Conservation (phyloP, 1,140 invertebrate genomes). For the Drepana arcuata region DNA sequence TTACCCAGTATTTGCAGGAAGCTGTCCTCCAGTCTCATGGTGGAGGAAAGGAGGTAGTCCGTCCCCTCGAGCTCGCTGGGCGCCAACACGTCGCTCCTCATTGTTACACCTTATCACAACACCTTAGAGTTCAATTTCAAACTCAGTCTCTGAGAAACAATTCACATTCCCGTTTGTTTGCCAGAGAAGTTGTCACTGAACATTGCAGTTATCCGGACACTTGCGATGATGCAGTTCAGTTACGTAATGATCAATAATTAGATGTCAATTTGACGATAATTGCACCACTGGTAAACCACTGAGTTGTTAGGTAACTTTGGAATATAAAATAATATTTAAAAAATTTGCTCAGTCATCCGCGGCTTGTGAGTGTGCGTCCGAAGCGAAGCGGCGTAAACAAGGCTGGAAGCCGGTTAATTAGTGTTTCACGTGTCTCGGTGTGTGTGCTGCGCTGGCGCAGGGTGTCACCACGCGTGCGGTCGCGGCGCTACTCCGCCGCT, state of each 20-base stretch:
- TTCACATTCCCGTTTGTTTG: no score
- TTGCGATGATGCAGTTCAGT: no score
- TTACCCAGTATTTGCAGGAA: slow-evolving; percentile 74
- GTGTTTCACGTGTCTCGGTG: slow-evolving; percentile 25
- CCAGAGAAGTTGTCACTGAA: no score
- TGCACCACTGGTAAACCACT: no score
- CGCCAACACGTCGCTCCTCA: slow-evolving; percentile 66
- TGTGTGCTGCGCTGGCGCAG: slow-evolving; percentile 12
- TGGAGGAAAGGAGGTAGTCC: slow-evolving; percentile 74
- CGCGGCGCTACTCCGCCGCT: slow-evolving; percentile 15
- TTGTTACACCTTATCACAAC: slow-evolving; percentile 37
- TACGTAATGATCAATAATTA: no score
- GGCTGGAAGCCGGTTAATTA: slow-evolving; percentile 25
- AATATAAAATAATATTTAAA: no score
- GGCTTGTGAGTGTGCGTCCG: neutral
- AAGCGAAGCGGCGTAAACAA: slow-evolving; percentile 28
- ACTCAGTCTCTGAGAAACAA: slow-evolving; percentile 7
- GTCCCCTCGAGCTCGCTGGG: slow-evolving; percentile 74
- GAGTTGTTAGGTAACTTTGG: no score
- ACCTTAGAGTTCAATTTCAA: slow-evolving; percentile 25
- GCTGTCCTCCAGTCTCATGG: slow-evolving; percentile 72
- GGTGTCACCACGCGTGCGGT: slow-evolving; percentile 11
- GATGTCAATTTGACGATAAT: no score
- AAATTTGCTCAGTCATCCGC: no score
- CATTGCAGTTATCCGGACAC: no score